Conservation (phyloP, 2,797 vertebrate species). For the Astyanax mexicanus region DNA sequence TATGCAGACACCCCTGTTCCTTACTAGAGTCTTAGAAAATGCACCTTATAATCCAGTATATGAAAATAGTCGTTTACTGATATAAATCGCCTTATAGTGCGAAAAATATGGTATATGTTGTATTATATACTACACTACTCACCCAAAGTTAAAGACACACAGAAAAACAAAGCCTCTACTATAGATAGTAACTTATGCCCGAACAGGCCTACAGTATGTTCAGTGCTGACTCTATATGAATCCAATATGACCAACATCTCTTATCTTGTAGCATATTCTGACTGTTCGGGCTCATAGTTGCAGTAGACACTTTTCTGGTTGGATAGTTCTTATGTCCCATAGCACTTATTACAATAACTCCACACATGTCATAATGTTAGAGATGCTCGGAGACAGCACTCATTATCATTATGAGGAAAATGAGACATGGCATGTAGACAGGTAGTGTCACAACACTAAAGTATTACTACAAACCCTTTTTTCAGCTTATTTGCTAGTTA, state of each 20-base stretch:
- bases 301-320: conserved; percentile 14
- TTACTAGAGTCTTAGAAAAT: too few relatives aligned
- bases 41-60: too few relatives aligned
- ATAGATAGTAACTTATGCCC: not conserved
- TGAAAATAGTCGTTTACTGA: too few relatives aligned
- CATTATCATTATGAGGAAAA: not conserved
- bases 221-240: not conserved
- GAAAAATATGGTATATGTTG: too few relatives aligned
- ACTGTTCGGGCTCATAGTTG: conserved; percentile 9
- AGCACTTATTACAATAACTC: conserved; percentile 4
- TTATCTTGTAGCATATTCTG: conserved; percentile 14
- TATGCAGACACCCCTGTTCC: too few relatives aligned
- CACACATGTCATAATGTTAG: conserved; percentile 21
- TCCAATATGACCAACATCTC: not conserved
- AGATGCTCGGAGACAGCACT: not conserved
- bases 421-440: not conserved
- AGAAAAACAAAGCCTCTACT: not conserved
- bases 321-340: not conserved
- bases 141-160: not conserved
- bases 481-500: not conserved
- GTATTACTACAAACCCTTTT: not conserved
- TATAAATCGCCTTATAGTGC: too few relatives aligned
- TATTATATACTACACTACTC: not conserved
- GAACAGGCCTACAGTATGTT: not conserved
- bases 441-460: conserved; percentile 13